phyloP scores from a whole-genome alignment of 1,140 invertebrate genomes.

The Luehdorfia chinensis region DNA sequence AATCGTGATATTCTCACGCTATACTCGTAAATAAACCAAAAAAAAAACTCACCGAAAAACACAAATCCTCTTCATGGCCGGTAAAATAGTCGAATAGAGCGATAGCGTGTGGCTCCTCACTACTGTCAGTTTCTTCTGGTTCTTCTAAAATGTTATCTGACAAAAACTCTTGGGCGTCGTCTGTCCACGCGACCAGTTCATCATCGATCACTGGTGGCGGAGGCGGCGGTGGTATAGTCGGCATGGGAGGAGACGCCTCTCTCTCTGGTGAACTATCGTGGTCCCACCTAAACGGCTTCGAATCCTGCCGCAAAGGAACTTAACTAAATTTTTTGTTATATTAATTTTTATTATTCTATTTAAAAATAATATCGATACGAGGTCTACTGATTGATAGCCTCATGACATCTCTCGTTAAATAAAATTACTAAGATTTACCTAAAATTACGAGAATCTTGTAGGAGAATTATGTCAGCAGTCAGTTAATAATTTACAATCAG shows the following conservation, averaged over 20 bases:
- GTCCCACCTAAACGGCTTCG: constrained; percentile 47
- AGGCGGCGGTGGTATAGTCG: constrained; percentile 84
- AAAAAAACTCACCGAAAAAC: constrained; percentile 80
- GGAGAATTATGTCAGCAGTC: too few species aligned
- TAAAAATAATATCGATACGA: too few species aligned
- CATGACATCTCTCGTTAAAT: too few species aligned
- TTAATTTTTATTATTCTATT: background rate
- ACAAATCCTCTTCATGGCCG: constrained; percentile 83
- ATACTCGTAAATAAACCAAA: too few species aligned
- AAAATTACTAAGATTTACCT: too few species aligned
- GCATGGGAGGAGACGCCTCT: constrained; percentile 84
- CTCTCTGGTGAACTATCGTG: constrained; percentile 49
- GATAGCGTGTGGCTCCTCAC: constrained; percentile 80
- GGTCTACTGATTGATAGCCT: too few species aligned
- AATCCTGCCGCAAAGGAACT: constrained; percentile 31
- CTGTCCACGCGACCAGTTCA: constrained; percentile 52
- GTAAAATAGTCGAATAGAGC: constrained; percentile 86
- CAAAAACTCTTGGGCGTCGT: constrained; percentile 29
- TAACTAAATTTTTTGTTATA: background rate
- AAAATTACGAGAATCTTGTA: too few species aligned
- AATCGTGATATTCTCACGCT: too few species aligned
- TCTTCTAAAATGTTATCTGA: constrained; percentile 7
- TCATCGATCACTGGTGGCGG: constrained; percentile 78
- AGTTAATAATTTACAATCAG: too few species aligned
- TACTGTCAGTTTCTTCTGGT: constrained; percentile 21